A percentile compares a stretch with the other conserved stretches of the same genome.
These are phyloP conservation scores for Neosalanx taihuensis DNA, from an alignment of 2,797 vertebrate genomes.

Conservation along the genomic window DNA sequence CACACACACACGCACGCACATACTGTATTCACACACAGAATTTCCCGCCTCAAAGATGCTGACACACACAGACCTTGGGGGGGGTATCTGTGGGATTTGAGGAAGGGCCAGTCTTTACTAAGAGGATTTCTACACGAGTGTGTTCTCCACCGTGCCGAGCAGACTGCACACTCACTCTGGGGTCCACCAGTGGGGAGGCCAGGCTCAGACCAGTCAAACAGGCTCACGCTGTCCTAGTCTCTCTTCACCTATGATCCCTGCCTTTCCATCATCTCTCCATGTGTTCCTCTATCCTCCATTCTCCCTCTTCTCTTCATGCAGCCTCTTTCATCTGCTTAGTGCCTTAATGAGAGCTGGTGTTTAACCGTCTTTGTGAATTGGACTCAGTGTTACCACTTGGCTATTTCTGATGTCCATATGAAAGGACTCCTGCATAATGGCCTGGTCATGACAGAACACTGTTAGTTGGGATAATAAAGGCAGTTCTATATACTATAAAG, in stretches of 20 bases:
- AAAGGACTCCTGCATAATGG: too few relatives aligned
- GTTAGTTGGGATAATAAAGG: too few relatives aligned
- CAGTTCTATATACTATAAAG: slow-evolving; percentile 8
- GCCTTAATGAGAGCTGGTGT: neutral
- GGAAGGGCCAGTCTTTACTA: slow-evolving; percentile 55
- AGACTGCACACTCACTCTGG: slow-evolving; percentile 14
- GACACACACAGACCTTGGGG: slow-evolving; percentile 31
- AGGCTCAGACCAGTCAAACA: slow-evolving; percentile 21
- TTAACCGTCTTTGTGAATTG: neutral
- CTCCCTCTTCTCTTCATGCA: slow-evolving; percentile 22
- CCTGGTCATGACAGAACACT: too few relatives aligned
- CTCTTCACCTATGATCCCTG: slow-evolving; percentile 25
- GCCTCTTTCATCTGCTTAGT: slow-evolving; percentile 24
- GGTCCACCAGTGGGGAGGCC: neutral
- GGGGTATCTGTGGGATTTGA: slow-evolving; percentile 45
- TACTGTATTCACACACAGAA: slow-evolving; percentile 7
- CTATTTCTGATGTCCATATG: too few relatives aligned
- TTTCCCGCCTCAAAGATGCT: neutral
- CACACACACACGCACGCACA: slow-evolving; percentile 15
- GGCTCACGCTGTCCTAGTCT: slow-evolving; percentile 27
- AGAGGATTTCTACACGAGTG: slow-evolving; percentile 57
- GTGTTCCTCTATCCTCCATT: slow-evolving; percentile 21
- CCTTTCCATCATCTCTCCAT: slow-evolving; percentile 28
- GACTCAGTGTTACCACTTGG: neutral
- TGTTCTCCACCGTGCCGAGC: slow-evolving; percentile 32